Conservation (phyloP, 2,113 vertebrate genomes). For the Mystacornis crossleyi region DNA sequence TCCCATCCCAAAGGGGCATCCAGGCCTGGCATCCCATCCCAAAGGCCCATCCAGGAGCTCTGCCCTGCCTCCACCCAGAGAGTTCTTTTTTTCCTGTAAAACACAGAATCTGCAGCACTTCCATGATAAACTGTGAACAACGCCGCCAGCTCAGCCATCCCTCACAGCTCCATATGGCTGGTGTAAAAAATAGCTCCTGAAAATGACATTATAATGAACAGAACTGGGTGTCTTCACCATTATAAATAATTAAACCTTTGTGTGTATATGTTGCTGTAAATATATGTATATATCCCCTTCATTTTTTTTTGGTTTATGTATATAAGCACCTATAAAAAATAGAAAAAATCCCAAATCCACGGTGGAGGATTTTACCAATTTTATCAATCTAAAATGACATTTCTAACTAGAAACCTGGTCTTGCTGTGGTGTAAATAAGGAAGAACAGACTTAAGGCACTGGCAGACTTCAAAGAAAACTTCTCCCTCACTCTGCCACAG, state of each 20-base stretch:
- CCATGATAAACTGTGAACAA: not conserved
- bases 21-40: not conserved
- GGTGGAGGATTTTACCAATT: not conserved
- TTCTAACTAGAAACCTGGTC: not conserved
- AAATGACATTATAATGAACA: not conserved
- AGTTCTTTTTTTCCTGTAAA: not conserved
- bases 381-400: not conserved
- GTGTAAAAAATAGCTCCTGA: slow-evolving; percentile 3
- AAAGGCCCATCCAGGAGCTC: not conserved
- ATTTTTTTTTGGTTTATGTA: not conserved
- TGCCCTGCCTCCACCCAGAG: not conserved
- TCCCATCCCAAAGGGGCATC: not conserved
- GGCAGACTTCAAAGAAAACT: not conserved
- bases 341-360: not conserved
- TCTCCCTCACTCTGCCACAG: not conserved
- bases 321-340: not conserved
- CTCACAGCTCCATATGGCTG: slow-evolving; percentile 4
- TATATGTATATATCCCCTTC: fast-evolving
- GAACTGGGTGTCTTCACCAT: not conserved
- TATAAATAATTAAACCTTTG: not conserved
- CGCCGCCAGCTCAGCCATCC: slow-evolving; percentile 3
- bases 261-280: not conserved
- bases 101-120: not conserved
- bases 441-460: not conserved
- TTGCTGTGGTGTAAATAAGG: not conserved